Percentiles rank a stretch among this genome's conserved stretches.
Evolutionary conservation across 37 sponge, comb jelly and placozoan genomes (phyloP).

Genomic region (Spongilla lacustris): DNA sequence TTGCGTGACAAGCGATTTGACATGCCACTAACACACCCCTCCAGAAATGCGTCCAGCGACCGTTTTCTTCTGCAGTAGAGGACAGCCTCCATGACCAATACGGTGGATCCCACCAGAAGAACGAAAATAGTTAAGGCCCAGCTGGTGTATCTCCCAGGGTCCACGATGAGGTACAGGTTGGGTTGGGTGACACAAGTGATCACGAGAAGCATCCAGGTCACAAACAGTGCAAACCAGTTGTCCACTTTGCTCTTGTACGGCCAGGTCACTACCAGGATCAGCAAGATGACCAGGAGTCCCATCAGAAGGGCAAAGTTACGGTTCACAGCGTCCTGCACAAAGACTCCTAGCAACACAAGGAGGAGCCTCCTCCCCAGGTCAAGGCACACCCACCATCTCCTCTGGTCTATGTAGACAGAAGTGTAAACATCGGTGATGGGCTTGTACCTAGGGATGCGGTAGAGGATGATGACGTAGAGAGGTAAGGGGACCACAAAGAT

Average conservation of each 20-base stretch:
- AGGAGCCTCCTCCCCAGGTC: slow-evolving; percentile 42
- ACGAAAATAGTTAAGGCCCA: slow-evolving; percentile 3
- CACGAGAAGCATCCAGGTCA: neutral
- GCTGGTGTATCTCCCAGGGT: slow-evolving; percentile 14
- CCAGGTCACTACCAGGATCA: slow-evolving; percentile 34
- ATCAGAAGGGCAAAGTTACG: slow-evolving; percentile 53
- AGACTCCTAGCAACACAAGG: slow-evolving; percentile 62
- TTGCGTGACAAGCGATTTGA: neutral
- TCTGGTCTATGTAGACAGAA: slow-evolving; percentile 43
- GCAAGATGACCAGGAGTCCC: slow-evolving; percentile 5
- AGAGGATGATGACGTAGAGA: slow-evolving; percentile 20
- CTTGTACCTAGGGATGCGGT: slow-evolving; percentile 44
- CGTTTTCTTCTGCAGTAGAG: neutral
- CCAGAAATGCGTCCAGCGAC: neutral
- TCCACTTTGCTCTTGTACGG: slow-evolving; percentile 41
- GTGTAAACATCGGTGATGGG: slow-evolving; percentile 71
- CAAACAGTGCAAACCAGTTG: slow-evolving; percentile 15
- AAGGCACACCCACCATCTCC: slow-evolving; percentile 59
- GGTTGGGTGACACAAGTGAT: slow-evolving; percentile 9
- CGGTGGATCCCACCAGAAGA: neutral
- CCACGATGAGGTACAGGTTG: slow-evolving; percentile 3
- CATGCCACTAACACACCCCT: neutral
- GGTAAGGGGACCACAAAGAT: slow-evolving; percentile 69
- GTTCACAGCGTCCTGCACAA: slow-evolving; percentile 27
- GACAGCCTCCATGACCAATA: slow-evolving; percentile 11